A percentile compares a stretch with the other conserved stretches of the same genome.
Evolutionary conservation across 2,888 invertebrate genomes (phyloP).

Genomic region (Tinea semifulvella): DNA sequence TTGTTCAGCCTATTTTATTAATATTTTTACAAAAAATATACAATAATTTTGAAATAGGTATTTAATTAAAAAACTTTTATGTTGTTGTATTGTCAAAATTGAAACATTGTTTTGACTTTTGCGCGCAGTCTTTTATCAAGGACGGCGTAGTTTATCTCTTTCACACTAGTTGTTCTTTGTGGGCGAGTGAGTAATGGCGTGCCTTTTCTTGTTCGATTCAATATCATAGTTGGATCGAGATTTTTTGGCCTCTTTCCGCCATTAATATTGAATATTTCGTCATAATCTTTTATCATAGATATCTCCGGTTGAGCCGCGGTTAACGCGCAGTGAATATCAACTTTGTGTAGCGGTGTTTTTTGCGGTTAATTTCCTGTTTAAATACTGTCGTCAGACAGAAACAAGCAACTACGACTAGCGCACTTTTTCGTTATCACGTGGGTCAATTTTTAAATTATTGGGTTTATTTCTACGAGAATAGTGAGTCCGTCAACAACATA

Average conservation of each 20-base stretch:
- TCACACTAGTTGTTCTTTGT: constrained; percentile 36
- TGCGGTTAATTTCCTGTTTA: constrained; percentile 61
- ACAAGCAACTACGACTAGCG: constrained; percentile 57
- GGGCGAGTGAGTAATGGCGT: constrained; percentile 24
- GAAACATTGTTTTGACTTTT: constrained; percentile 42
- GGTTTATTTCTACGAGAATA: constrained; percentile 14
- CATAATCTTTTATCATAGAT: constrained; percentile 23
- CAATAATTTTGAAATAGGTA: neutral
- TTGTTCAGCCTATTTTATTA: neutral
- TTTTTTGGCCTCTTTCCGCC: constrained; percentile 58
- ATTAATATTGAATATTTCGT: constrained; percentile 43
- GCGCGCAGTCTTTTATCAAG: constrained; percentile 54
- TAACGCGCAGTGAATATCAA: constrained; percentile 3
- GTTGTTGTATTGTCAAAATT: constrained; percentile 5
- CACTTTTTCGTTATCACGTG: constrained; percentile 64
- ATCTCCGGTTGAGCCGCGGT: neutral
- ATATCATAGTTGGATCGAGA: constrained; percentile 31
- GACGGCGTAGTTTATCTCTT: constrained; percentile 37
- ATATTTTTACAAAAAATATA: neutral
- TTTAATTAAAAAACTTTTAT: neutral
- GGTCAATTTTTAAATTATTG: constrained; percentile 52
- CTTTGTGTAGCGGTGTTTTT: constrained; percentile 30
- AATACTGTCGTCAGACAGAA: constrained; percentile 25
- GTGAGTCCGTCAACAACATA: constrained; percentile 12
- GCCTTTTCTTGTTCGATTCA: constrained; percentile 49